Conservation (phyloP, 2,113 vertebrate genomes). For the Lichenostomus cassidix region DNA sequence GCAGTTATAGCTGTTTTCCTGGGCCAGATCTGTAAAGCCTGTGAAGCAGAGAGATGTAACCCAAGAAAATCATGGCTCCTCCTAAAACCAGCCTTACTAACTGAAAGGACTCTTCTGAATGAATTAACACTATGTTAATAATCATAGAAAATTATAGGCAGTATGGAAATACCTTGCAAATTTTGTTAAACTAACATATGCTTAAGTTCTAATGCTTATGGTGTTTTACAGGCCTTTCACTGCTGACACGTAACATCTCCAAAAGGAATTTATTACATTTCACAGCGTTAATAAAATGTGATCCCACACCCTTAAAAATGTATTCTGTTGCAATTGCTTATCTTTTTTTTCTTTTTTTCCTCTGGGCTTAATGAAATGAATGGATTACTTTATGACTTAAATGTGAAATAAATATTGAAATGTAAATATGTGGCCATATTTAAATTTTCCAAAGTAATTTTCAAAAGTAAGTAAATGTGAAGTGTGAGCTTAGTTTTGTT, state of each 20-base stretch:
- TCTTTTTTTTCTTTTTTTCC: neutral
- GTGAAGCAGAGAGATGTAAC: neutral
- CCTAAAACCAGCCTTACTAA: neutral
- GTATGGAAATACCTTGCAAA: neutral
- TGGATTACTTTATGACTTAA: neutral
- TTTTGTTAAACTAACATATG: conserved; percentile 12
- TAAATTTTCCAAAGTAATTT: conserved; percentile 18
- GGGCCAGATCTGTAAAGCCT: neutral
- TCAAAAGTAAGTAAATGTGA: no score
- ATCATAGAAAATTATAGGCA: neutral
- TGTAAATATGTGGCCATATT: neutral
- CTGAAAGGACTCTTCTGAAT: neutral
- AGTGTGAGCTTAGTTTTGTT: neutral
- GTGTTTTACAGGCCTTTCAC: neutral
- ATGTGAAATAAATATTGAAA: neutral
- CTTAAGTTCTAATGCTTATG: neutral
- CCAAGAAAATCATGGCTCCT: neutral
- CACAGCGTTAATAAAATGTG: neutral
- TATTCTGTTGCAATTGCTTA: neutral
- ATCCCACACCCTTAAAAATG: neutral
- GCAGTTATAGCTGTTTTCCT: neutral
- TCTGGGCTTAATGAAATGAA: neutral
- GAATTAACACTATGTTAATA: neutral
- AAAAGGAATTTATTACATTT: conserved; percentile 27
- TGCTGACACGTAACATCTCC: conserved; percentile 11